Evolutionary conservation across 2,113 vertebrate genomes (phyloP), one percentile per base, ranked within the genome.

Genomic region (Pluvianellus socialis): DNA sequence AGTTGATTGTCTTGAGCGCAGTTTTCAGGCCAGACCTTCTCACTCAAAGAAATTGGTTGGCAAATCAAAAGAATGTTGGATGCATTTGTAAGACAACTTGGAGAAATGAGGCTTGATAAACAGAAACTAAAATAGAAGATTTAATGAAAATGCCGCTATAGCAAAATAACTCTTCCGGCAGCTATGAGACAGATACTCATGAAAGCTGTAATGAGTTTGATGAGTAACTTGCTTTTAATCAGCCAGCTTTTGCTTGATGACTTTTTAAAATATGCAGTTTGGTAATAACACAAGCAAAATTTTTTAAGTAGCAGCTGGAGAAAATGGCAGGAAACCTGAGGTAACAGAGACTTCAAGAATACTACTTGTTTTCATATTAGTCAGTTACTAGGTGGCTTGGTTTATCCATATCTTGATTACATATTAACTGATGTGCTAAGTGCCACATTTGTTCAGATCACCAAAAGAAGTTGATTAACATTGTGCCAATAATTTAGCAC

Each of bases 161-260:
- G 94, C 94, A 90, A 90, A 95, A 94, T 83, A 92, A 92, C 30
- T 96, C 44, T 93, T 96, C 90, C 33, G 6, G 90, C 58, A 94
- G 62, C 67, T 95, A 79, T 92, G 91, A 95, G 92, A 88, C 53
- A 95, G 90, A 92, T 86, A 93, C 70, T 96, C 85, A 90, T 79
- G 95, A 90, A 94, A 92, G 58, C 58, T 92, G 88, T 88, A 90
- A 88, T 85, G 85, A 90, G 75, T 96, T 93, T 86, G 81, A 97
- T 94, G 92, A 96, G 88, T 92, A 96, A 95, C 94, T 95, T 95
- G 86, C 71, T 82, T 96, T 93, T 92, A 94, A 94, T 96, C 94
- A 96, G 82, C 58, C 71, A 88, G 92, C 35, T 96, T 94, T 94
- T 94, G 14, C 82, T 82, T 95, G 92, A 93, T 86, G 82, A 65